These are phyloP conservation scores for Myoxocephalus aenaeus DNA, from an alignment of 2,797 vertebrate species.

Conservation along the genomic window DNA sequence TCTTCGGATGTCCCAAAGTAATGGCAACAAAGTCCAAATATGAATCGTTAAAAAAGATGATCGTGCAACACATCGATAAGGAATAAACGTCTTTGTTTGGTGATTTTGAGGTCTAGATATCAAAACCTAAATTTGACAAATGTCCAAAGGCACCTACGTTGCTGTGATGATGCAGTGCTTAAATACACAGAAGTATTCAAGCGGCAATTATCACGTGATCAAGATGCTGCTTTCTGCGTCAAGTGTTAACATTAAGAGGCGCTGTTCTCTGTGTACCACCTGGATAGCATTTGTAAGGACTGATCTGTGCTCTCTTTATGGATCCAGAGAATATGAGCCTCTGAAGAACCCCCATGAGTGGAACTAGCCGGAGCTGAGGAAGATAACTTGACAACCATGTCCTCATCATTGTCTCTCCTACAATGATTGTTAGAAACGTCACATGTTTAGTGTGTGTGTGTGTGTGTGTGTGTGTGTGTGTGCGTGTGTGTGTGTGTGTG, in stretches of 20 bases:
- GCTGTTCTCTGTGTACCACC: background rate
- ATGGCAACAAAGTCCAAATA: too few relatives aligned
- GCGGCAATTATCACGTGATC: background rate
- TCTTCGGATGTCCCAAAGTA: too few relatives aligned
- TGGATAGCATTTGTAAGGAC: slow-evolving; percentile 9
- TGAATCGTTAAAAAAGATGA: too few relatives aligned
- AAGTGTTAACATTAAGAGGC: background rate
- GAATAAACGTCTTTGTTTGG: too few relatives aligned
- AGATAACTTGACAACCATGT: slow-evolving; percentile 48
- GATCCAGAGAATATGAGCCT: slow-evolving; percentile 16
- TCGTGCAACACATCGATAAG: too few relatives aligned
- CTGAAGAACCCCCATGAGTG: slow-evolving; percentile 16
- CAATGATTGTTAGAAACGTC: slow-evolving; percentile 49
- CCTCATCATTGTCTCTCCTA: slow-evolving; percentile 49
- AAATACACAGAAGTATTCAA: slow-evolving; percentile 5
- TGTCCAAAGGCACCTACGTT: slow-evolving; percentile 4
- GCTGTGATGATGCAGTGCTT: background rate
- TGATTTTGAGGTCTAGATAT: too few relatives aligned
- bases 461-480: background rate
- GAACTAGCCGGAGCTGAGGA: slow-evolving; percentile 31
- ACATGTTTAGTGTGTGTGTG: slow-evolving; percentile 46
- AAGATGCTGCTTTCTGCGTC: background rate
- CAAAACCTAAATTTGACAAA: background rate
- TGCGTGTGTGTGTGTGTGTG: background rate
- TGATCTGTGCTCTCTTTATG: slow-evolving; percentile 34